Percentiles rank a stretch among this genome's conserved stretches.
Evolutionary conservation across 37 sponge, comb jelly and placozoan genomes (phyloP).

Genomic region (Geodia barretti): DNA sequence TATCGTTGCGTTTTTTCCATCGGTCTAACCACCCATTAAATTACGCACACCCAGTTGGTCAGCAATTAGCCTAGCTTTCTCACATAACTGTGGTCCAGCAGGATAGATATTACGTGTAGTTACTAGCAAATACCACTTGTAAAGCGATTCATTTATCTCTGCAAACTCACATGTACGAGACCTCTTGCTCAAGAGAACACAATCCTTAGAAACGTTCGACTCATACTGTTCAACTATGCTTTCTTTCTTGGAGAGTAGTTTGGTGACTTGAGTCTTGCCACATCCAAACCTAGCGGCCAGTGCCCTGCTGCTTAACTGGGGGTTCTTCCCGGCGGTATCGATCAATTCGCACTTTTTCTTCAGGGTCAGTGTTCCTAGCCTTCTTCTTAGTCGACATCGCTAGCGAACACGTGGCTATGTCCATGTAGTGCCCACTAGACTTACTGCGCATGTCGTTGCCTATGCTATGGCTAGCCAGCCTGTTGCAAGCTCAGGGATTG

Average conservation of each 20-base stretch:
- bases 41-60: background rate
- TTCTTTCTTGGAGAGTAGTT: background rate
- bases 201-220: background rate
- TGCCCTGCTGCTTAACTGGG: background rate
- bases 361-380: background rate
- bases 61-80: conserved; percentile 20
- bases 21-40: conserved; percentile 31
- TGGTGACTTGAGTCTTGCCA: conserved; percentile 1
- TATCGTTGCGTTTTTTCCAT: conserved; percentile 3
- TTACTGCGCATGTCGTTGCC: background rate
- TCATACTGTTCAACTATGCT: background rate
- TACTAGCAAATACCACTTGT: conserved; percentile 15
- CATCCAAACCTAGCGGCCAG: background rate
- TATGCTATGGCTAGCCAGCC: background rate
- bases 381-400: background rate
- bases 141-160: conserved; percentile 7
- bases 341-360: conserved; percentile 14
- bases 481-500: background rate
- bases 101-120: conserved; percentile 6
- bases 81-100: conserved; percentile 14
- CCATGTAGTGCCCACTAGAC: background rate
- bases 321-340: background rate
- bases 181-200: background rate
- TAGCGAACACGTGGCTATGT: background rate
- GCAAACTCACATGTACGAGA: background rate